These are phyloP conservation scores for Zapornia atra DNA, from an alignment of 2,113 vertebrate species.

Conservation along the genomic window DNA sequence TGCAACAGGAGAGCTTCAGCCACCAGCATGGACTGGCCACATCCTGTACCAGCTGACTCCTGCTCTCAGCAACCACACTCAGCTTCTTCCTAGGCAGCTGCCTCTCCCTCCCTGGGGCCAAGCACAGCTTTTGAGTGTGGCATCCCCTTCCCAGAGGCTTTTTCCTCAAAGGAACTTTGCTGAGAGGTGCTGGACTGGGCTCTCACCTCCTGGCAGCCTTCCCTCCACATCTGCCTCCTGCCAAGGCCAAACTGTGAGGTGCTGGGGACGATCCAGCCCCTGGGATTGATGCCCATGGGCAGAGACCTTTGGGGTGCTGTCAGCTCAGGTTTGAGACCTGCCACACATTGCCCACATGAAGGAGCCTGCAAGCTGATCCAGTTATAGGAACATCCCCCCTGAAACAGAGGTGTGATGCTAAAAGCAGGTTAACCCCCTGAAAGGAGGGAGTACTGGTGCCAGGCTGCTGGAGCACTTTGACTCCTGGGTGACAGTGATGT, in stretches of 20 bases:
- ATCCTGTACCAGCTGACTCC: accelerated
- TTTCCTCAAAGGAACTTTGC: background rate
- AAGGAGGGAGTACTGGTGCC: background rate
- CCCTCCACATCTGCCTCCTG: accelerated
- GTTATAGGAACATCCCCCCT: background rate
- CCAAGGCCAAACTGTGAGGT: accelerated
- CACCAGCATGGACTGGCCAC: accelerated
- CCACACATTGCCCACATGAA: accelerated
- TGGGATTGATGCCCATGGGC: background rate
- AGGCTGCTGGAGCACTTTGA: background rate
- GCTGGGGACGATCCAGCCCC: background rate
- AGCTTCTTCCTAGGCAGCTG: background rate
- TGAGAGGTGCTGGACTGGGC: accelerated
- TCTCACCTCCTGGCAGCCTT: background rate
- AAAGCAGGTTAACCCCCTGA: background rate
- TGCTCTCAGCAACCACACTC: background rate
- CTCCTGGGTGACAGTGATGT: background rate
- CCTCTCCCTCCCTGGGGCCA: background rate
- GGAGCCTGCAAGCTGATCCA: accelerated
- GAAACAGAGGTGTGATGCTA: background rate
- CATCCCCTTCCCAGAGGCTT: background rate
- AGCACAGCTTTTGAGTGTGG: background rate
- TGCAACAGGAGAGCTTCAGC: accelerated
- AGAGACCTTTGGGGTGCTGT: background rate
- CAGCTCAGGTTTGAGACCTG: background rate